Percentiles rank a stretch among this genome's conserved stretches.
Conservation (phyloP, 2,113 vertebrate species). For the Aptenodytes forsteri region DNA sequence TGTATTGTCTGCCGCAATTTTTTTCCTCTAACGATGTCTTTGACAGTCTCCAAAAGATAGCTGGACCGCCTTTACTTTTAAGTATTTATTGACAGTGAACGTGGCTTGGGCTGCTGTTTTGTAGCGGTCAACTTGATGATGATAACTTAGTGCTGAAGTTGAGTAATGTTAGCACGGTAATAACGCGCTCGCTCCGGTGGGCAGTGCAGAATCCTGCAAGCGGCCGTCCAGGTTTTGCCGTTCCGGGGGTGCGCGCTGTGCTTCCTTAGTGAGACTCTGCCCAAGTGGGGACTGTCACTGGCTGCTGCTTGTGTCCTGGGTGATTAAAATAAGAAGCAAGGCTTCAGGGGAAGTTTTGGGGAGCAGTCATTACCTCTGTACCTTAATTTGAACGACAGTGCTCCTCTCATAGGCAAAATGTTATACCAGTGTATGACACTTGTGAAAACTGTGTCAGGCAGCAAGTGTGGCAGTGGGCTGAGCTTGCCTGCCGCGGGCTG, state of each 20-base stretch:
- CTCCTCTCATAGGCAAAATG: not conserved
- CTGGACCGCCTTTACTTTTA: not conserved
- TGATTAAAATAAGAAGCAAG: not conserved
- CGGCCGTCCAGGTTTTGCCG: rapidly evolving
- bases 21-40: not conserved
- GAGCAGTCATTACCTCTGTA: not conserved
- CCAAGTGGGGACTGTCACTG: not conserved
- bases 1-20: not conserved
- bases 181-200: rapidly evolving
- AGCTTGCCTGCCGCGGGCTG: not conserved
- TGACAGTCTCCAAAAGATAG: not conserved
- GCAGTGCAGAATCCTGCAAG: not conserved
- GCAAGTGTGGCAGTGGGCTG: not conserved
- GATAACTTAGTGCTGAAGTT: not conserved
- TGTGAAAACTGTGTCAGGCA: not conserved
- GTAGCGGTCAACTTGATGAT: not conserved
- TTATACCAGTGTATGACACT: rapidly evolving
- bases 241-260: no score
- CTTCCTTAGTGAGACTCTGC: not conserved
- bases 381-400: not conserved
- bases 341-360: not conserved
- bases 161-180: not conserved
- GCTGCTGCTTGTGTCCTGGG: not conserved
- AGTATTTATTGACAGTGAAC: not conserved
- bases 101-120: not conserved